Evolutionary conservation across 1,140 invertebrate species (phyloP), one percentile per base, ranked within the genome.

Genomic region (Pseudomyrmex concolor): DNA sequence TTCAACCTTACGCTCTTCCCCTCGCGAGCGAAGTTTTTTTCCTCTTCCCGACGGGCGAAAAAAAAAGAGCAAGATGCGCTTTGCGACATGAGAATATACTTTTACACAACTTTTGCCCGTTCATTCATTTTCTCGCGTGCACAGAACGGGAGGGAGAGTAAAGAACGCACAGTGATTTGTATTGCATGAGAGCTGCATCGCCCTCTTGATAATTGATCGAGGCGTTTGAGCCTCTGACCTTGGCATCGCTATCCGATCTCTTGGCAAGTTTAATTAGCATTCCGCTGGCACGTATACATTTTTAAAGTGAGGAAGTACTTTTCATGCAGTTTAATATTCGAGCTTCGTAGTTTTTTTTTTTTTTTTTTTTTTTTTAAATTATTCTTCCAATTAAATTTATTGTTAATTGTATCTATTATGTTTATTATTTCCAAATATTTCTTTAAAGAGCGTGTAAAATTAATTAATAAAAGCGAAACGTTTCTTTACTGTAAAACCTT

Each of bases 61-160:
- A 62, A 74, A 48, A 50, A 57, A 50, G 22, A 22, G n/a, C 55
- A 22, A 10, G 48, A 12, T 25, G 48, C 60, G 19, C 25, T 48
- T 71, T 62, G 9, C 55, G 72, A 73, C 48, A 80, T 22, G 22
- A 68, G 55, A 51, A 34, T 34, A 34, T 63, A 81, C 43, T 63
- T 88, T 67, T 77, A 43, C 13, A 67, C n/a, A 88, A 89, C 80
- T 86, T 86, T 81, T 57, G 54, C 57, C 10, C 59, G 78, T 62
- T 83, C 48, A 12, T 17, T 63, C 60, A 22, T 71, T 57, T 50
- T n/a, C 60, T 55, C n/a, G 54, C 43, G 73, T 43, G 59, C 60
- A 7, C 34, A 34, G 5, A 34, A 34, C 34, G 34, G 10, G 5
- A 55, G 4, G 9, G 45, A 12, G n/a, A 9, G 15, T 15, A 19